phyloP scores from a whole-genome alignment of 92 coral and sea anemone genomes.

The Parazoanthus darwini region DNA sequence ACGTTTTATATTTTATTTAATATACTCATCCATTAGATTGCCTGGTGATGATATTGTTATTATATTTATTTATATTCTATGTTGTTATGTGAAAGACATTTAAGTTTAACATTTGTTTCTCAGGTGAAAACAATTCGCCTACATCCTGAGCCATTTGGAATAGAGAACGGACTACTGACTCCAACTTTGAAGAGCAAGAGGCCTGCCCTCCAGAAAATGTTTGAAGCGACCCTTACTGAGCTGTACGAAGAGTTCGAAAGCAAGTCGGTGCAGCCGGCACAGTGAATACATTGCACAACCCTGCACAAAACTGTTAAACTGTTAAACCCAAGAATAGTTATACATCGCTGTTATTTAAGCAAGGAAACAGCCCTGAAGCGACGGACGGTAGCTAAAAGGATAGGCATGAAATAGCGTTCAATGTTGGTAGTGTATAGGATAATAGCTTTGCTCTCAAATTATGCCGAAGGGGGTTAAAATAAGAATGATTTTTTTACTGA shows the following conservation, averaged over 20 bases:
- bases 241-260: conserved; percentile 63
- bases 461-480: neutral
- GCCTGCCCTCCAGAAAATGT: conserved; percentile 56
- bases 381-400: neutral
- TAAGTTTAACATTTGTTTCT: neutral
- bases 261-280: neutral
- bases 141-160: conserved; percentile 75
- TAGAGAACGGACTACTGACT: conserved; percentile 82
- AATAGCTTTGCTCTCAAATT: neutral
- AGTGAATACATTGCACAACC: neutral
- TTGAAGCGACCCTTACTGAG: conserved; percentile 57
- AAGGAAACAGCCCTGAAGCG: neutral
- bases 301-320: too few species aligned
- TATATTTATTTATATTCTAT: neutral
- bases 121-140: conserved; percentile 78
- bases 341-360: neutral
- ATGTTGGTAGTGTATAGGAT: neutral
- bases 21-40: neutral
- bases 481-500: too few species aligned
- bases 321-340: neutral
- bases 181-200: conserved; percentile 85
- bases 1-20: too few species aligned
- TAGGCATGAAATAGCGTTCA: neutral
- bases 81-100: neutral
- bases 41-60: neutral